These are phyloP conservation scores for Catocala fraxini DNA, from an alignment of 2,888 invertebrate species.

Conservation along the genomic window DNA sequence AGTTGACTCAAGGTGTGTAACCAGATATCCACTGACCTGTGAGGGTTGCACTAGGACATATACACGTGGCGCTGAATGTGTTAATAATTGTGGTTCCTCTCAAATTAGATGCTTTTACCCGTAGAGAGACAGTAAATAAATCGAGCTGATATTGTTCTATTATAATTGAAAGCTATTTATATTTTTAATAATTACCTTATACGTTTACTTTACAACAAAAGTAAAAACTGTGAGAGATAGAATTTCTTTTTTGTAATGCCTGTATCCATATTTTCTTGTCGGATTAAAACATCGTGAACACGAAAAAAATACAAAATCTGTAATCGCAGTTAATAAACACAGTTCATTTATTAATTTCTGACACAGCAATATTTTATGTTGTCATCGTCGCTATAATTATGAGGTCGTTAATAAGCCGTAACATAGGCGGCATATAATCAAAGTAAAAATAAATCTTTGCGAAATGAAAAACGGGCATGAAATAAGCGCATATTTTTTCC, in stretches of 20 bases:
- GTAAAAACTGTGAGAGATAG: too few species aligned
- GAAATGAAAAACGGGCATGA: constrained; percentile 83
- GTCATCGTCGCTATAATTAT: constrained; percentile 78
- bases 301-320: constrained; percentile 8
- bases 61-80: too few species aligned
- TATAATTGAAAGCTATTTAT: too few species aligned
- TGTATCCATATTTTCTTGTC: neutral
- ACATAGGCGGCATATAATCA: constrained; percentile 83
- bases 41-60: too few species aligned
- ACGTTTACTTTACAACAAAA: too few species aligned
- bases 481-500: constrained; percentile 80
- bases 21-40: too few species aligned
- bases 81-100: too few species aligned
- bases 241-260: neutral
- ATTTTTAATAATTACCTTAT: too few species aligned
- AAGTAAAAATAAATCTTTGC: constrained; percentile 79
- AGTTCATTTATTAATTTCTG: constrained; percentile 67
- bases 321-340: constrained; percentile 40
- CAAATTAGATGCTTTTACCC: too few species aligned
- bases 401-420: constrained; percentile 79
- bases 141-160: too few species aligned
- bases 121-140: too few species aligned
- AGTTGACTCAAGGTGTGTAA: too few species aligned
- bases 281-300: constrained; percentile 14
- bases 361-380: constrained; percentile 72